Conservation (phyloP, 2,797 vertebrate species). For the Bufotes viridis region DNA sequence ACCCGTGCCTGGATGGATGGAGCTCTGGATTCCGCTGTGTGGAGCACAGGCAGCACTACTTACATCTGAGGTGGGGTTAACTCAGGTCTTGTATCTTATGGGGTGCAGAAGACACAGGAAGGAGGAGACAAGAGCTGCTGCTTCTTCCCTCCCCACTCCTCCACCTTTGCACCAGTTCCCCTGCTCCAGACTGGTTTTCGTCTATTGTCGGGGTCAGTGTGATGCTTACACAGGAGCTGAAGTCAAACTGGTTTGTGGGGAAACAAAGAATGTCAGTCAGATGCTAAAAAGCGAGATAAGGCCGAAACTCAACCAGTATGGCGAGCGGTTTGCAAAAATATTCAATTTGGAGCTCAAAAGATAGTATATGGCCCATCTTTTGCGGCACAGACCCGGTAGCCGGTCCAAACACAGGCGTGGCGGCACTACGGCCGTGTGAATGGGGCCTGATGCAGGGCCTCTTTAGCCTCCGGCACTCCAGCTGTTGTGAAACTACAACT, state of each 20-base stretch:
- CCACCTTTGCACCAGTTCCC: neutral
- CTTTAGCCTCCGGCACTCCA: too few relatives aligned
- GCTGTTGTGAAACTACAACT: too few relatives aligned
- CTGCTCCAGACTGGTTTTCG: neutral
- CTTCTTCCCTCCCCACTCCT: too few relatives aligned
- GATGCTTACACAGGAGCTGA: neutral
- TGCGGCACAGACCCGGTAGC: too few relatives aligned
- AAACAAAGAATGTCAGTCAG: neutral
- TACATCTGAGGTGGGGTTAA: slow-evolving; percentile 9
- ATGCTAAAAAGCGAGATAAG: neutral
- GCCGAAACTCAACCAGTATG: neutral
- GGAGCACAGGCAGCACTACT: neutral
- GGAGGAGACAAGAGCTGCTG: slow-evolving; percentile 15
- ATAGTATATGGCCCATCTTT: too few relatives aligned
- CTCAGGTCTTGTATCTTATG: neutral
- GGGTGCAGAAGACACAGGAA: neutral
- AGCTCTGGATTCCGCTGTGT: neutral
- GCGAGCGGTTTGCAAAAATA: neutral
- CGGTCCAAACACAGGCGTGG: too few relatives aligned
- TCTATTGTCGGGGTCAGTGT: neutral
- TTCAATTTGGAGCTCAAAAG: neutral
- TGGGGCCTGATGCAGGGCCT: too few relatives aligned
- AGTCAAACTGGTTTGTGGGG: slow-evolving; percentile 19
- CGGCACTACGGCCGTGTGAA: too few relatives aligned
- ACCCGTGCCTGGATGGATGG: neutral